Evolutionary conservation across 2,888 invertebrate genomes (phyloP).

Genomic region (Oscheius sp.): DNA sequence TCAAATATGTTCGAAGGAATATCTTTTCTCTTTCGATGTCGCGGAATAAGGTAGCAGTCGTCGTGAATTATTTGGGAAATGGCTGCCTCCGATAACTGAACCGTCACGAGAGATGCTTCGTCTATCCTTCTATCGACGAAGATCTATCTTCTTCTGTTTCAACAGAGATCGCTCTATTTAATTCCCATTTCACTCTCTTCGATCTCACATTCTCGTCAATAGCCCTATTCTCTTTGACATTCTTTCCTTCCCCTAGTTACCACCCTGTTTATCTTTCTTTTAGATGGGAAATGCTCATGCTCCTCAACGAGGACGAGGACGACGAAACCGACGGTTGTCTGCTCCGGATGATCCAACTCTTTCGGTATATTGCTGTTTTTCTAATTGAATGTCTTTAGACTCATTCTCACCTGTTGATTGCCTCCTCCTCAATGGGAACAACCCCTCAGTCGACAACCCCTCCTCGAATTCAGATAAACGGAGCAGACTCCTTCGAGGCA

Average conservation of each 20-base stretch:
- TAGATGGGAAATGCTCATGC: background rate
- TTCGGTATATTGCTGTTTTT: background rate
- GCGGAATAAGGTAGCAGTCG: too few species aligned
- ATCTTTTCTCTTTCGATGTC: too few species aligned
- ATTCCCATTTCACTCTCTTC: background rate
- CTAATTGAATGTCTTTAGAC: background rate
- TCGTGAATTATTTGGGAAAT: too few species aligned
- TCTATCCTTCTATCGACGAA: too few species aligned
- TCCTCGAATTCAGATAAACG: conserved; percentile 46
- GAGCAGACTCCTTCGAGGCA: conserved; percentile 32
- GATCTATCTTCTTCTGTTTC: too few species aligned
- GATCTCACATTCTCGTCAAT: background rate
- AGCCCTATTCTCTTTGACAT: background rate
- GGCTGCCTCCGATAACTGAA: too few species aligned
- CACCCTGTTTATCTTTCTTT: background rate
- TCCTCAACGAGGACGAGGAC: background rate
- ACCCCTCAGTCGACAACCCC: conserved; percentile 37
- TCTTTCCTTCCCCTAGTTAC: background rate
- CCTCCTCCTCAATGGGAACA: conserved; percentile 29
- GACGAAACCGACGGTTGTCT: background rate
- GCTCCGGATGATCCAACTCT: background rate
- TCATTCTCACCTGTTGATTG: conserved; percentile 15
- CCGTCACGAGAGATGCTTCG: too few species aligned
- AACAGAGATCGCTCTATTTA: background rate
- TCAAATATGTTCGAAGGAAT: too few species aligned